phyloP scores from a whole-genome alignment of 2,888 invertebrate genomes.

The Epirrhoe alternata region DNA sequence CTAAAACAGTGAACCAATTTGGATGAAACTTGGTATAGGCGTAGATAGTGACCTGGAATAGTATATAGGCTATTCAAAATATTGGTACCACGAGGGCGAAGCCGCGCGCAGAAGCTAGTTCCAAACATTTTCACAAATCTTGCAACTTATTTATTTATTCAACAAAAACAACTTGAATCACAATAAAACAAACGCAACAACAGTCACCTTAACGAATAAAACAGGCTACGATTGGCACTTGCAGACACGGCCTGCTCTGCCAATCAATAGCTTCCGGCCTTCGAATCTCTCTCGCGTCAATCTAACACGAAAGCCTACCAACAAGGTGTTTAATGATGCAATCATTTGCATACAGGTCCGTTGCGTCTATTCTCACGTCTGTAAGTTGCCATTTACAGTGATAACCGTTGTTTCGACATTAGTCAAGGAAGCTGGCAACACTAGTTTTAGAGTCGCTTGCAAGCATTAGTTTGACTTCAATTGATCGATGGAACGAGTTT shows the following conservation, averaged over 20 bases:
- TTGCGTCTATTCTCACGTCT: conserved; percentile 81
- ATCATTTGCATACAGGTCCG: conserved; percentile 81
- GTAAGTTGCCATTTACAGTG: conserved; percentile 49
- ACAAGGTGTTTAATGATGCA: conserved; percentile 83
- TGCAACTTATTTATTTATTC: not conserved
- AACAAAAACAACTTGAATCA: not conserved
- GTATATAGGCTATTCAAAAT: too few species aligned
- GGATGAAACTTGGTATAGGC: too few species aligned
- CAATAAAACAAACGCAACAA: not conserved
- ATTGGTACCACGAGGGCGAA: too few species aligned
- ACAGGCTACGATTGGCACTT: conserved; percentile 21
- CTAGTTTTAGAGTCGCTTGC: not conserved
- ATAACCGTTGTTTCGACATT: conserved; percentile 52
- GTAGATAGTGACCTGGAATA: too few species aligned
- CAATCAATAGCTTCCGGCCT: conserved; percentile 78
- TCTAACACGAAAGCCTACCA: conserved; percentile 70
- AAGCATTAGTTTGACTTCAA: not conserved
- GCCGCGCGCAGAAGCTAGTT: too few species aligned
- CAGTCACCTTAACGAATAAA: conserved; percentile 12
- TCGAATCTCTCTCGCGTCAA: conserved; percentile 63
- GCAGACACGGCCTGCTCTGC: conserved; percentile 44
- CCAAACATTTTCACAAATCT: too few species aligned
- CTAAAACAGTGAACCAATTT: too few species aligned
- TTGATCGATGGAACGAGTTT: not conserved
- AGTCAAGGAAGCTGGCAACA: conserved; percentile 35